phyloP scores from a whole-genome alignment of 92 coral and sea anemone genomes.

The Epizoanthus illoricatus region DNA sequence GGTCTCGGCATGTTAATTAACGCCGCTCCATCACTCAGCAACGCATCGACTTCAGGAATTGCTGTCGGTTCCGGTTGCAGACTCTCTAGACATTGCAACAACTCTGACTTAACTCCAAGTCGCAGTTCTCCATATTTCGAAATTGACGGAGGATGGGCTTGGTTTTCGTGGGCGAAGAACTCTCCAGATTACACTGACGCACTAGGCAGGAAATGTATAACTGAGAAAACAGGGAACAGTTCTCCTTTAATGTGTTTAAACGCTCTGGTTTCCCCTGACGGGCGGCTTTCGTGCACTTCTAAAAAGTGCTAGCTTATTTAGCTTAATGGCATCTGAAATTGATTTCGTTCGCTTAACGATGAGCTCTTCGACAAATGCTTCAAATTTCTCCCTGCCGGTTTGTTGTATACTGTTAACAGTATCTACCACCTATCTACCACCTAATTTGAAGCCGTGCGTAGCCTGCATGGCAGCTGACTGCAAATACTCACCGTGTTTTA shows the following conservation, averaged over 20 bases:
- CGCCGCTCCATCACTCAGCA: too few species aligned
- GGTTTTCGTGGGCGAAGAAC: constrained; percentile 50
- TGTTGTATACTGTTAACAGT: constrained; percentile 18
- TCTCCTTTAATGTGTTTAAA: constrained; percentile 38
- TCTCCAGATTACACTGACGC: constrained; percentile 42
- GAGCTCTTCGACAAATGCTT: constrained; percentile 38
- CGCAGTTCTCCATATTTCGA: constrained; percentile 26
- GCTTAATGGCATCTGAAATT: constrained; percentile 33
- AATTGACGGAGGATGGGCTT: constrained; percentile 39
- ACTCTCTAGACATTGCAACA: too few species aligned
- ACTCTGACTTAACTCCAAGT: neutral
- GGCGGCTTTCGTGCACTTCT: constrained; percentile 19
- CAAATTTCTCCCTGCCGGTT: constrained; percentile 32
- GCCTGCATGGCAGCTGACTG: constrained; percentile 40
- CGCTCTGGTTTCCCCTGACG: constrained; percentile 7
- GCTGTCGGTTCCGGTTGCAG: constrained; percentile 24
- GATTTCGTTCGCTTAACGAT: constrained; percentile 24
- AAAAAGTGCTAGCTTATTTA: constrained; percentile 39
- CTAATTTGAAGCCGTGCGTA: constrained; percentile 8
- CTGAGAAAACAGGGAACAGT: constrained; percentile 9
- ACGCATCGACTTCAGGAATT: constrained; percentile 27
- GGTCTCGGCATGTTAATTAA: too few species aligned
- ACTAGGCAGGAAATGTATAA: constrained; percentile 18
- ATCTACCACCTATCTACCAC: constrained; percentile 18
- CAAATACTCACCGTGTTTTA: constrained; percentile 33